A percentile compares a stretch with the other conserved stretches of the same genome.
Conservation (phyloP, 2,888 invertebrate genomes). For the Cistogaster globosa region DNA sequence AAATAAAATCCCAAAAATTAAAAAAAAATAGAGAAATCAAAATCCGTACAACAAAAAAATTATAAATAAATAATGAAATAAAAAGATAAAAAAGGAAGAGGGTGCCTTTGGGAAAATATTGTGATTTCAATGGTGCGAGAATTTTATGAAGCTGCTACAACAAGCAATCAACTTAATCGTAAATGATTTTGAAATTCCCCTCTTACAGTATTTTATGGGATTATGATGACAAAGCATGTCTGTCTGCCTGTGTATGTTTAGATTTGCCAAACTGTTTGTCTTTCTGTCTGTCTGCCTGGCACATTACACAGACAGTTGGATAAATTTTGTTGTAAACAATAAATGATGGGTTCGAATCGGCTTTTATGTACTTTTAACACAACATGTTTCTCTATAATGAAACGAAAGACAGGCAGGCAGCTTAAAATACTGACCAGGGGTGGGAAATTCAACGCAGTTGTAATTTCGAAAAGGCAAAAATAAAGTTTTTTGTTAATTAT, state of each 20-base stretch:
- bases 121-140: slow-evolving; percentile 48
- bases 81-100: slow-evolving; percentile 28
- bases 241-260: slow-evolving; percentile 48
- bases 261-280: slow-evolving; percentile 25
- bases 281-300: slow-evolving; percentile 21
- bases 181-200: slow-evolving; percentile 49
- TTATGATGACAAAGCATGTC: slow-evolving; percentile 69
- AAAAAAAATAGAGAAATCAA: slow-evolving; percentile 15
- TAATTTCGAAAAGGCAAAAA: too few species aligned
- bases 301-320: slow-evolving; percentile 25
- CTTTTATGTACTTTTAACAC: slow-evolving; percentile 14
- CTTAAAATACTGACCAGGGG: neutral
- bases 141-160: slow-evolving; percentile 24
- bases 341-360: slow-evolving; percentile 12
- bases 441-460: neutral
- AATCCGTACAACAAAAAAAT: neutral
- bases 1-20: slow-evolving; percentile 50
- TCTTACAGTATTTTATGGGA: slow-evolving; percentile 61
- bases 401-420: slow-evolving; percentile 16
- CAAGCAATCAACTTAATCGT: slow-evolving; percentile 54
- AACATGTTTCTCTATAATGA: slow-evolving; percentile 30
- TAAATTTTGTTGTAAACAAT: slow-evolving; percentile 12
- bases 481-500: too few species aligned
- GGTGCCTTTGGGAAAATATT: slow-evolving; percentile 65
- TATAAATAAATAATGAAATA: neutral